Conservation (phyloP, 2,888 invertebrate genomes). For the Ornithoptera alexandrae region DNA sequence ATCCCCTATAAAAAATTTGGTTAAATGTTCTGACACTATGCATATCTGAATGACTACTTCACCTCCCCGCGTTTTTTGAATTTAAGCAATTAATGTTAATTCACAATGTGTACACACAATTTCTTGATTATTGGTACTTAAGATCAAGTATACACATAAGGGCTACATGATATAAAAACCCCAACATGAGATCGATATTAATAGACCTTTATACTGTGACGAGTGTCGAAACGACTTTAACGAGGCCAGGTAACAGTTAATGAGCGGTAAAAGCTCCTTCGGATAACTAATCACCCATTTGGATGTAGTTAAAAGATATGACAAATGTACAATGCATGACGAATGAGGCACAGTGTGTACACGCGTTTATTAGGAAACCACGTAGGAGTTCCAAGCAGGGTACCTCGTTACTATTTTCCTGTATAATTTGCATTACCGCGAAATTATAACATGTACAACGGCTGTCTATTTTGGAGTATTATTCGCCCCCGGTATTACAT, state of each 20-base stretch:
- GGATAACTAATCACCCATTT: constrained; percentile 52
- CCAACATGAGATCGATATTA: constrained; percentile 12
- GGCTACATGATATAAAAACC: constrained; percentile 14
- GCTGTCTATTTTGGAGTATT: constrained; percentile 10
- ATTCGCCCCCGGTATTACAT: constrained; percentile 5
- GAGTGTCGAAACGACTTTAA: constrained; percentile 57
- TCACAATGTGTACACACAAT: constrained; percentile 1
- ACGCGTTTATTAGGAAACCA: background rate
- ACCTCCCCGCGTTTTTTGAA: background rate
- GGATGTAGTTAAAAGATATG: constrained; percentile 40
- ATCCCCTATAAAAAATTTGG: too few species aligned
- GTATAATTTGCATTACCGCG: constrained; percentile 1
- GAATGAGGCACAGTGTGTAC: background rate
- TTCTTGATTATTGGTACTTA: background rate
- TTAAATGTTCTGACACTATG: too few species aligned
- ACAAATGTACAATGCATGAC: constrained; percentile 38
- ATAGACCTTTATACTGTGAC: constrained; percentile 39
- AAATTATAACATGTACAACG: background rate
- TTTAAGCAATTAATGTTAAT: constrained; percentile 9
- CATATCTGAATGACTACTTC: background rate
- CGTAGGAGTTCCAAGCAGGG: background rate
- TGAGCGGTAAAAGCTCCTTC: constrained; percentile 69
- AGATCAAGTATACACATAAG: background rate
- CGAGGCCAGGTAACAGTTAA: constrained; percentile 70
- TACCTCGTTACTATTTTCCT: background rate